These are phyloP conservation scores for Aphelocoma californica DNA, from an alignment of 2,797 vertebrate genomes.

Conservation along the genomic window DNA sequence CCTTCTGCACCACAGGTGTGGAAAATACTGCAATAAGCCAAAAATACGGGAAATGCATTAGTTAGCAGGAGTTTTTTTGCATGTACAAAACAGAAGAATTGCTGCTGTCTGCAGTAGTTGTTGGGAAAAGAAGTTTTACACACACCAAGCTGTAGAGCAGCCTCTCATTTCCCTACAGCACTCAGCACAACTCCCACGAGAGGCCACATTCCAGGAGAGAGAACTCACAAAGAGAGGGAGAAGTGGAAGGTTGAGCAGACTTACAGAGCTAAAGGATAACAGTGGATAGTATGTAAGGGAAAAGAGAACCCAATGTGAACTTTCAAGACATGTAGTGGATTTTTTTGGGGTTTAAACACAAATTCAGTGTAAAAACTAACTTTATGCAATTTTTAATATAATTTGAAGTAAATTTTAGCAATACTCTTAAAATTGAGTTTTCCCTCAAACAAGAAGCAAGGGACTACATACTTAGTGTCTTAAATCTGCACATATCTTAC, in stretches of 20 bases:
- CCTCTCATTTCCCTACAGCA: background rate
- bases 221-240: background rate
- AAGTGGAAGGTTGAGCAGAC: background rate
- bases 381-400: background rate
- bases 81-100: background rate
- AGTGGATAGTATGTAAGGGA: background rate
- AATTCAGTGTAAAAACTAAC: background rate
- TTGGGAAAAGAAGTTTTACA: background rate
- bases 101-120: background rate
- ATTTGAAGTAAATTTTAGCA: background rate
- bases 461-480: background rate
- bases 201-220: background rate
- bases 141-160: background rate
- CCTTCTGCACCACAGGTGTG: background rate
- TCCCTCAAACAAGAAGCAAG: background rate
- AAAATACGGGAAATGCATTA: background rate
- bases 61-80: background rate
- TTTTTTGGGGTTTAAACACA: background rate
- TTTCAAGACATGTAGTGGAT: background rate
- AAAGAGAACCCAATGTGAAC: background rate
- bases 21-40: background rate
- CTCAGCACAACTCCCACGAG: background rate
- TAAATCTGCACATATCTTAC: background rate
- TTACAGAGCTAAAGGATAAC: background rate
- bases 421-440: background rate